Percentiles rank a stretch among this genome's conserved stretches.
phyloP scores from a whole-genome alignment of 2,888 invertebrate genomes.

The Ditula angustiorana region DNA sequence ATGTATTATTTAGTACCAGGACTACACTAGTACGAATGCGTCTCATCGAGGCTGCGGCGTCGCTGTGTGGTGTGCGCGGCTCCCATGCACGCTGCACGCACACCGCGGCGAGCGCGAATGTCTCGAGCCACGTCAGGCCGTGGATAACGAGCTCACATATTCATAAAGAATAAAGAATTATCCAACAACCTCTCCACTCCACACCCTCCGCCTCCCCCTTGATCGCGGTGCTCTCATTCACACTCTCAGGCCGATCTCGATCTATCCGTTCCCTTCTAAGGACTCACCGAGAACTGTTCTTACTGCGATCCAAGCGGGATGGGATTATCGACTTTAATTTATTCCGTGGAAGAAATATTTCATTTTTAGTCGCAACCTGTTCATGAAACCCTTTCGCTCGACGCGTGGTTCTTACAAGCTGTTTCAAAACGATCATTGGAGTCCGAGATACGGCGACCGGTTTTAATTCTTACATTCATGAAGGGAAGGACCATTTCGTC shows the following conservation, averaged over 20 bases:
- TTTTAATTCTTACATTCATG: constrained; percentile 83
- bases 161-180: constrained; percentile 86
- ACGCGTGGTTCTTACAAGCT: constrained; percentile 62
- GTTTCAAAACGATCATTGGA: constrained; percentile 79
- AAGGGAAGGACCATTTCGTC: constrained; percentile 76
- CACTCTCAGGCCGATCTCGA: constrained; percentile 80
- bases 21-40: constrained; percentile 70
- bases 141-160: constrained; percentile 85
- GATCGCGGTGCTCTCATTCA: constrained; percentile 83
- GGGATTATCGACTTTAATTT: constrained; percentile 84
- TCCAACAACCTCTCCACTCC: constrained; percentile 72
- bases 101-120: constrained; percentile 60
- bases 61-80: constrained; percentile 43
- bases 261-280: constrained; percentile 82
- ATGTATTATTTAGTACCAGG: constrained; percentile 83
- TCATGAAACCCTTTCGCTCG: constrained; percentile 81
- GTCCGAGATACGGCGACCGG: constrained; percentile 73
- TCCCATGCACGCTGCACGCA: constrained; percentile 56
- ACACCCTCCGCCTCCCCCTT: constrained; percentile 63
- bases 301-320: constrained; percentile 63
- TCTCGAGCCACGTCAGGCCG: constrained; percentile 72
- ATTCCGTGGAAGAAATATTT: constrained; percentile 83
- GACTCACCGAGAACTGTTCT: constrained; percentile 69
- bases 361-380: constrained; percentile 71
- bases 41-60: constrained; percentile 55